phyloP scores from a whole-genome alignment of 2,797 vertebrate genomes.

The Calcarius lapponicus region DNA sequence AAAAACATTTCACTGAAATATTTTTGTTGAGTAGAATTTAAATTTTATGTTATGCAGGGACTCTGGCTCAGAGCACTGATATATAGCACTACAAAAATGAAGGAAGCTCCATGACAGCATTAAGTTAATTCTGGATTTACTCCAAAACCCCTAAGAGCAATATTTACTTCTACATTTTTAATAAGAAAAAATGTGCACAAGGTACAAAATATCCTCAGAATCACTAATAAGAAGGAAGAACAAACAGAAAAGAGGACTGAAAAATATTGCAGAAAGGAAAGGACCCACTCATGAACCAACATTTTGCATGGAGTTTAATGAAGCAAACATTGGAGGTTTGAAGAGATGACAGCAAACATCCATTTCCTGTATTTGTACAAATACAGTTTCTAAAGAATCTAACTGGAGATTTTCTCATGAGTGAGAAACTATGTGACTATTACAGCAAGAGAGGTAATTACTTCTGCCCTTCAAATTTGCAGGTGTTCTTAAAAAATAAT shows the following conservation, averaged over 20 bases:
- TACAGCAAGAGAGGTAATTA: not conserved
- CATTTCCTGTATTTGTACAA: slow-evolving; percentile 17
- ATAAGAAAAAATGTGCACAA: slow-evolving; percentile 35
- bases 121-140: slow-evolving; percentile 55
- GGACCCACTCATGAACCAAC: not conserved
- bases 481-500: not conserved
- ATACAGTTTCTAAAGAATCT: not conserved
- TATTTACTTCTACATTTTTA: slow-evolving; percentile 53
- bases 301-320: slow-evolving; percentile 27
- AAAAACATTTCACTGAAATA: slow-evolving; percentile 45
- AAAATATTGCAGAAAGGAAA: not conserved
- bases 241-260: not conserved
- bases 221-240: slow-evolving; percentile 21
- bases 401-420: not conserved
- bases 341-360: slow-evolving; percentile 33
- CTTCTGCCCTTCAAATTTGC: not conserved
- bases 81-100: slow-evolving; percentile 25
- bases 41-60: not conserved
- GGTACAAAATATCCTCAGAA: slow-evolving; percentile 24
- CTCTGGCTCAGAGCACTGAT: slow-evolving; percentile 21
- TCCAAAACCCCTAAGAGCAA: slow-evolving; percentile 22
- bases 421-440: not conserved
- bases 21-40: slow-evolving; percentile 38
- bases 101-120: slow-evolving; percentile 46
- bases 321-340: slow-evolving; percentile 31